Percentiles rank a stretch among this genome's conserved stretches.
Evolutionary conservation across 2,888 invertebrate species (phyloP).

Genomic region (Drosophila borborema): DNA sequence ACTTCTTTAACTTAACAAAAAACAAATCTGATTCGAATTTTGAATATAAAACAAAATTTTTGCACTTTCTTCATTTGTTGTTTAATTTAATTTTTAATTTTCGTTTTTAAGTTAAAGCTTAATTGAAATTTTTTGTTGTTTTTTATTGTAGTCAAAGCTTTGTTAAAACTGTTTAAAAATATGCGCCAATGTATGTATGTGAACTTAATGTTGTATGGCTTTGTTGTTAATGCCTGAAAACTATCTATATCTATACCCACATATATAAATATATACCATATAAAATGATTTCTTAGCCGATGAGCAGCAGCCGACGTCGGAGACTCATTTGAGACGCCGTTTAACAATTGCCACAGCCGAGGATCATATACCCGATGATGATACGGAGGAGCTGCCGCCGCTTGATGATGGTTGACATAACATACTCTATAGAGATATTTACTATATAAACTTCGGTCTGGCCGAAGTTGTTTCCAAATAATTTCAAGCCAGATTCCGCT

Average conservation of each 20-base stretch:
- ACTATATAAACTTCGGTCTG: slow-evolving; percentile 52
- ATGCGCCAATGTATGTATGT: slow-evolving; percentile 78
- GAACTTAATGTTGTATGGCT: slow-evolving; percentile 63
- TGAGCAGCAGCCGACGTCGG: slow-evolving; percentile 59
- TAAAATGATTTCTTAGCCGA: slow-evolving; percentile 54
- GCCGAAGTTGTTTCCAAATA: slow-evolving; percentile 57
- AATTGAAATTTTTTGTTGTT: slow-evolving; percentile 30
- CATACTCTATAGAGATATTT: slow-evolving; percentile 20
- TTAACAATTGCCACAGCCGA: slow-evolving; percentile 83
- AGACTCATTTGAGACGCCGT: slow-evolving; percentile 80
- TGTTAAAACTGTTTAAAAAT: slow-evolving; percentile 66
- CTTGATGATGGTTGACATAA: slow-evolving; percentile 82
- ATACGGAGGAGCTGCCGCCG: slow-evolving; percentile 70
- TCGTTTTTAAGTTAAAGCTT: slow-evolving; percentile 27
- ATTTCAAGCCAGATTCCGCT: slow-evolving; percentile 16
- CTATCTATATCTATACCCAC: slow-evolving; percentile 26
- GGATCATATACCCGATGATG: slow-evolving; percentile 77
- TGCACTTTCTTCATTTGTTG: slow-evolving; percentile 66
- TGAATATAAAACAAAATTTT: slow-evolving; percentile 40
- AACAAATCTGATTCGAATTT: slow-evolving; percentile 9
- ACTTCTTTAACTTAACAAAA: slow-evolving; percentile 22
- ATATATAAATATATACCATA: slow-evolving; percentile 27
- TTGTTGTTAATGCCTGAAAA: slow-evolving; percentile 53
- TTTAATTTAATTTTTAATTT: slow-evolving; percentile 7
- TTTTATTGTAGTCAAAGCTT: slow-evolving; percentile 72